phyloP scores from a whole-genome alignment of 2,888 invertebrate species.

The Drosophila colorata region DNA sequence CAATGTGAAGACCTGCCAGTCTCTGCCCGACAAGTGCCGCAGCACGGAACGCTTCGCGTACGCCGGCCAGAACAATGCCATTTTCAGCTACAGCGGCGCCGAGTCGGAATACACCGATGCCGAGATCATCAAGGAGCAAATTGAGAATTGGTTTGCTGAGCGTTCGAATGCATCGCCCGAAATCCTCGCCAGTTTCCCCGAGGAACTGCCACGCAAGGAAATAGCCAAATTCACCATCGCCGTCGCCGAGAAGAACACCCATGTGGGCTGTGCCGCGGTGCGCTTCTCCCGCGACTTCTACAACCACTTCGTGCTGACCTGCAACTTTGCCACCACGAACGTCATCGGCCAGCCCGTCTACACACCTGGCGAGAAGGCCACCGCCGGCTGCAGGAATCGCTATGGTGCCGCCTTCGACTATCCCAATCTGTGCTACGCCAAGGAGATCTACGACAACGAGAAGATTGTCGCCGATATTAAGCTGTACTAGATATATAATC shows the following conservation, averaged over 20 bases:
- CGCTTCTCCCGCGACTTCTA: constrained; percentile 49
- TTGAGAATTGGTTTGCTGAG: constrained; percentile 65
- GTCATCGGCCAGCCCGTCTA: constrained; percentile 59
- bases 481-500: constrained; percentile 6
- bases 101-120: constrained; percentile 66
- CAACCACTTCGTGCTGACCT: constrained; percentile 63
- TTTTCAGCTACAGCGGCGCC: constrained; percentile 66
- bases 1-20: constrained; percentile 67
- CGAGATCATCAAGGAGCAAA: constrained; percentile 67
- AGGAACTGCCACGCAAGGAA: constrained; percentile 50
- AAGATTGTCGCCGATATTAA: constrained; percentile 27
- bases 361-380: constrained; percentile 55
- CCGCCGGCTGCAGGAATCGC: constrained; percentile 55
- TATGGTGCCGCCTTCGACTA: constrained; percentile 67
- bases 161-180: constrained; percentile 47
- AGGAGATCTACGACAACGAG: constrained; percentile 52
- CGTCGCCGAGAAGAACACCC: constrained; percentile 60
- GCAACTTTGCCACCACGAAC: constrained; percentile 65
- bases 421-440: constrained; percentile 53
- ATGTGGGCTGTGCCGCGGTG: constrained; percentile 57
- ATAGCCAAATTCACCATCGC: constrained; percentile 62
- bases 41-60: constrained; percentile 65
- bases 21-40: constrained; percentile 62
- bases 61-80: constrained; percentile 66
- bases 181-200: constrained; percentile 55